Conservation (phyloP, 2,113 vertebrate genomes). For the Bettongia penicillata region DNA sequence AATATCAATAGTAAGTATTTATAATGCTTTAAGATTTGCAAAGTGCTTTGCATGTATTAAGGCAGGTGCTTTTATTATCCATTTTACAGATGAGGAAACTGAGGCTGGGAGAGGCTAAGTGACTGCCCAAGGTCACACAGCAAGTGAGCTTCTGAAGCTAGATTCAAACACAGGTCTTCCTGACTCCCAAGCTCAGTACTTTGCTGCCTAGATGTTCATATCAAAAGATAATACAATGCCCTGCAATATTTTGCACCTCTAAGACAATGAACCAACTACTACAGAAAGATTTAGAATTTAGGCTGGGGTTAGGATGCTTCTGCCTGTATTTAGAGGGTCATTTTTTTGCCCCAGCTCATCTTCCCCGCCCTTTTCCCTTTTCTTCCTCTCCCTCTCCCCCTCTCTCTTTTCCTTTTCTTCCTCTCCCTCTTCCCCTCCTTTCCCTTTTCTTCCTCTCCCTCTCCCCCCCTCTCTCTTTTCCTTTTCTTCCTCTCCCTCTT, state of each 20-base stretch:
- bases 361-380: background rate
- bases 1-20: background rate
- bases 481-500: too few relatives aligned
- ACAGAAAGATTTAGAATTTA: background rate
- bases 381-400: background rate
- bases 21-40: background rate
- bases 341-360: background rate
- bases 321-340: background rate
- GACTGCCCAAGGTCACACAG: background rate
- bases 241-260: background rate
- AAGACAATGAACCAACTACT: background rate
- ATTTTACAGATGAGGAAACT: background rate
- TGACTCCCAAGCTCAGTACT: background rate
- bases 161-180: background rate
- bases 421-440: background rate
- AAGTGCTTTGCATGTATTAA: background rate
- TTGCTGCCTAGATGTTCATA: background rate
- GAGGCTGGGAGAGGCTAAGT: background rate
- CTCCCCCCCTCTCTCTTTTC: too few relatives aligned
- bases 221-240: background rate
- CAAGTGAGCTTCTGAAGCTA: background rate
- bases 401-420: too few relatives aligned
- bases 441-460: background rate
- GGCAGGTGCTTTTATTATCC: background rate
- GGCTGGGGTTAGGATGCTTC: background rate